phyloP scores from a whole-genome alignment of 2,113 vertebrate species.

The Campylomormyrus numenius region DNA sequence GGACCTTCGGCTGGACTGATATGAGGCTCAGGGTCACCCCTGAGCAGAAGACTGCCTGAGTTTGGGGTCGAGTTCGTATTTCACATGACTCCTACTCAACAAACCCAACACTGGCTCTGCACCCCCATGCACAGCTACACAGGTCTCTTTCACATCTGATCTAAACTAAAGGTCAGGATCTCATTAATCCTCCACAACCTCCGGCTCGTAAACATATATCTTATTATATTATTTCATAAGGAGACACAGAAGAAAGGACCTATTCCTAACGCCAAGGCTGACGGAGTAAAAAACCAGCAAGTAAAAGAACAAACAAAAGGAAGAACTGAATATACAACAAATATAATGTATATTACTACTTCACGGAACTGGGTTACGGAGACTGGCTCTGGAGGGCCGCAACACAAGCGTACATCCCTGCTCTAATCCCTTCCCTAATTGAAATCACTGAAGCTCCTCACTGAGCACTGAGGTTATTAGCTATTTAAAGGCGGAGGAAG shows the following conservation, averaged over 20 bases:
- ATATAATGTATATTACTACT: slow-evolving; percentile 30
- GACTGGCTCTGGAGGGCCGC: slow-evolving; percentile 9
- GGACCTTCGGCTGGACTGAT: background rate
- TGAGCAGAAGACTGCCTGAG: background rate
- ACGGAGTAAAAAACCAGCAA: slow-evolving; percentile 20
- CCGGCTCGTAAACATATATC: background rate
- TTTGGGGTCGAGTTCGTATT: background rate
- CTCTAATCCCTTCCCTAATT: background rate
- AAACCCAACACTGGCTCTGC: background rate
- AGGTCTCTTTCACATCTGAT: background rate
- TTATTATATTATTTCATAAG: slow-evolving; percentile 10
- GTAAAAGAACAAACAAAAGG: slow-evolving; percentile 27
- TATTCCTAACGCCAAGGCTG: slow-evolving; percentile 26
- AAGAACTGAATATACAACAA: slow-evolving; percentile 38
- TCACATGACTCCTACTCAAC: background rate
- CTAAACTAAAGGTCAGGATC: background rate
- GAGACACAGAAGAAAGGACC: slow-evolving; percentile 22
- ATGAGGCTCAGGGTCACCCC: background rate
- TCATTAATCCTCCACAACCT: background rate
- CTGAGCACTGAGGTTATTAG: background rate
- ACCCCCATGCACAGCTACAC: background rate
- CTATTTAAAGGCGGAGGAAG: background rate
- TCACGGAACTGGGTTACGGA: slow-evolving; percentile 26
- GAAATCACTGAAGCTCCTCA: background rate
- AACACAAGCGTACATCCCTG: background rate